Base-by-base conservation (phyloP, 2,797 vertebrate species). In the Rhinichthys osculus region DNA sequence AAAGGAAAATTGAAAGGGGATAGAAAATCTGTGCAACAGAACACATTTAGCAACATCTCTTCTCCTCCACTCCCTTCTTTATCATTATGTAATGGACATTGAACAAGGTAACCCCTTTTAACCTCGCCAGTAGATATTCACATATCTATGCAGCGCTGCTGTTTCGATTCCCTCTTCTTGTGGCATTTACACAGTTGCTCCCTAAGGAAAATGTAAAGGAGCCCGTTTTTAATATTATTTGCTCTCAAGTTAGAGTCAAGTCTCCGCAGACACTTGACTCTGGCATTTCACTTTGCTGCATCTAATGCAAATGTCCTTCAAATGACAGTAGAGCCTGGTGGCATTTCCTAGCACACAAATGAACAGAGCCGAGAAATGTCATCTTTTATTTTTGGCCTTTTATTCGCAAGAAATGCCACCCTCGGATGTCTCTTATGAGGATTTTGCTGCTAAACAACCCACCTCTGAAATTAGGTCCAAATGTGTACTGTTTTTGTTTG, bases 301-400 rank as follows among this genome's bases (percentile, higher is more conserved):
- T 89, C 42, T 74, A 77, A 86, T 85, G 86, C 87, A 87, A 89
- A 85, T 86, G 86, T 85, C 78, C 86, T 85, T 87, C 74, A 83
- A 79, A 87, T 87, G 70, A 87, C 73, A 89, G 87, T 67, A 72
- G 86, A 87, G 87, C 73, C 81, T 86, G 73, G 42, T 90, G 89
- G 87, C 89, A 89, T 89, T 90, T 90, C 40, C 81, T 81, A 82
- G 82, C 87, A 85, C 84, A 81, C 82, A 87, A 87, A 83, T 35
- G 72, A 87, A 87, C 84, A 84, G 79, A 90, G 57, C 82, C 27
- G 78, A 87, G 84, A 89, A 90, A 90, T 90, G 87, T 90, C 89
- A 90, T 83, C 79, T 86, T 83, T 83, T 89, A 87, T 90, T 89
- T 90, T 85, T 84, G 87, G 81, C 78, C 47, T 86, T 89, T 84